Evolutionary conservation across 1,140 invertebrate genomes (phyloP).

Genomic region (Nixonia krombeini): DNA sequence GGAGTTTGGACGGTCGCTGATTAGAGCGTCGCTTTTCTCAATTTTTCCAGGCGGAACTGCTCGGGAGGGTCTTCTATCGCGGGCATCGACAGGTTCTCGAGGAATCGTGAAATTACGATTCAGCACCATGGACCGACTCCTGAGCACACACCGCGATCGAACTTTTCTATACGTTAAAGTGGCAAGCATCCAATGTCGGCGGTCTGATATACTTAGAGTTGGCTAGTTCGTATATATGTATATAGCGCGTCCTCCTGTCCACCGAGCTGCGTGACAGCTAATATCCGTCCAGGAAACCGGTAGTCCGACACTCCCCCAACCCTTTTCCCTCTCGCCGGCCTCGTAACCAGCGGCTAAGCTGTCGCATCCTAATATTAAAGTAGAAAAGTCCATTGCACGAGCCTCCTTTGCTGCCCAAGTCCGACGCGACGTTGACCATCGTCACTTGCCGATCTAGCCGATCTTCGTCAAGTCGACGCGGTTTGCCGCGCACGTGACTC

Average conservation of each 20-base stretch:
- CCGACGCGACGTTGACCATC: constrained; percentile 21
- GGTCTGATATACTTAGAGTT: constrained; percentile 16
- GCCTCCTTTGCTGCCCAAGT: neutral
- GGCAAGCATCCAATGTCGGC: constrained; percentile 25
- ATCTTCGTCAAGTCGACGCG: constrained; percentile 7
- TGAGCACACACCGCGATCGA: constrained; percentile 19
- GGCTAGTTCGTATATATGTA: constrained; percentile 18
- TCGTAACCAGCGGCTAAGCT: constrained; percentile 42
- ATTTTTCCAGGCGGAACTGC: constrained; percentile 36
- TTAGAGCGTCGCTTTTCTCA: constrained; percentile 37
- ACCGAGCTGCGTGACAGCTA: constrained; percentile 71
- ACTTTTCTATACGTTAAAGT: constrained; percentile 41
- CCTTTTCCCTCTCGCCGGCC: no score
- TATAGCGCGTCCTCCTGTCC: constrained; percentile 59
- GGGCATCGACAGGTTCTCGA: constrained; percentile 45
- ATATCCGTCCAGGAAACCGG: constrained; percentile 72
- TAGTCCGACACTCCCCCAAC: constrained; percentile 56
- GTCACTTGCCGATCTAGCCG: constrained; percentile 16
- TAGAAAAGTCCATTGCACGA: constrained; percentile 41
- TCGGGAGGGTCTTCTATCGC: constrained; percentile 25
- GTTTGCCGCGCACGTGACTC: neutral
- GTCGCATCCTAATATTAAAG: constrained; percentile 49
- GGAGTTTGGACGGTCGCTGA: constrained; percentile 21
- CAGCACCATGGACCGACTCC: constrained; percentile 36
- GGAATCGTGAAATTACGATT: constrained; percentile 45